phyloP scores from a whole-genome alignment of 2,113 vertebrate genomes.

The Megaceryle torquata region DNA sequence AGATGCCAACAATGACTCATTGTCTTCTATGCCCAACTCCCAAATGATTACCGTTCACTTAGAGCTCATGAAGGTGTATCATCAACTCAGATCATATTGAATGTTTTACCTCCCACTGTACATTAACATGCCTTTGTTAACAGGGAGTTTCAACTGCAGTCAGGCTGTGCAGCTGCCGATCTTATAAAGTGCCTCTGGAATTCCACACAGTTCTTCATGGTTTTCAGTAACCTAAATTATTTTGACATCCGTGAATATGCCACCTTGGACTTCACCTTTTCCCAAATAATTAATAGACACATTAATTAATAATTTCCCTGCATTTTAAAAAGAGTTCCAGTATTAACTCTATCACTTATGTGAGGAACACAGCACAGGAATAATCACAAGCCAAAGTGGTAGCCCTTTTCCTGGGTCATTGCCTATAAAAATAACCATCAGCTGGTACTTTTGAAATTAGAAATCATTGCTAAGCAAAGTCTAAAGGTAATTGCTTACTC shows the following conservation, averaged over 20 bases:
- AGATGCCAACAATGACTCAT: not conserved
- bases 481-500: not conserved
- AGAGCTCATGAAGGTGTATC: conserved; percentile 46
- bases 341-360: not conserved
- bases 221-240: conserved; percentile 65
- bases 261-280: conserved; percentile 41
- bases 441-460: not conserved
- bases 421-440: not conserved
- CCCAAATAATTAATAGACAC: conserved; percentile 49
- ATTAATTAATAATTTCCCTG: conserved; percentile 21
- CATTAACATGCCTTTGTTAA: conserved; percentile 63
- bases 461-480: not conserved
- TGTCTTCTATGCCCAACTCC: not conserved
- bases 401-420: not conserved
- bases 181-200: conserved; percentile 48
- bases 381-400: not conserved
- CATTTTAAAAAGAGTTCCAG: conserved; percentile 22
- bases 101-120: conserved; percentile 46
- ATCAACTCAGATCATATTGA: conserved; percentile 26
- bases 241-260: conserved; percentile 55
- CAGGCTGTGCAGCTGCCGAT: conserved; percentile 2
- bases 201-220: not conserved
- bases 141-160: not conserved
- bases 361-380: not conserved
- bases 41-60: conserved; percentile 30